Base-by-base conservation (phyloP, 2,113 vertebrate species). In the Blennius ocellaris region DNA sequence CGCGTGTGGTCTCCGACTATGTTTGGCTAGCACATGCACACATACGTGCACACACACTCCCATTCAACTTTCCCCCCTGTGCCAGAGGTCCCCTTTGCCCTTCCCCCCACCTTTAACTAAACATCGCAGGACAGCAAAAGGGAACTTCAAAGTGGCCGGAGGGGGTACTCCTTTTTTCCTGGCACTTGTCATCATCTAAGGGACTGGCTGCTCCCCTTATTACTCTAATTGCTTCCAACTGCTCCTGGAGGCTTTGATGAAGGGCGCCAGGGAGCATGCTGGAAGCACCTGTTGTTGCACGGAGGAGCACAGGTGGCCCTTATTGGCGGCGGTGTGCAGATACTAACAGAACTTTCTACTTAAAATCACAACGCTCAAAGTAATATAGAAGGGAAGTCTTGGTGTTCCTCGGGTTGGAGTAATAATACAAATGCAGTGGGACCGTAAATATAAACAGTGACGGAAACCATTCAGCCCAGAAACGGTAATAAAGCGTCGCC, bases 171-270 rank as follows among this genome's bases (percentile, higher is more conserved):
- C 81, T 89, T 91, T 89, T 90, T 92, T 90, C 92, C 90, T 93
- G 92, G 89, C 92, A 91, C 92, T 93, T 92, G 92, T 92, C 91
- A 93, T 91, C 90, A 94, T 93, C 90, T 91, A 85, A 92, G 90
- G 86, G 89, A 87, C 87, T 88, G 81, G 89, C 91, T 89, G 89
- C 89, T 91, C 87, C 86, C 87, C 90, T 93, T 92, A 90, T 93
- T 92, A 92, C 92, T 90, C 90, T 94, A 94, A 94, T 94, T 93
- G 92, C 92, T 94, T 91, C 93, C 93, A 94, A 92, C 91, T 93
- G 92, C 91, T 90, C 81, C 80, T 55, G 86, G 83, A 92, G 75
- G 89, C 93, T 94, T 94, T 93, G 93, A 94, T 92, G 92, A 89
- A 90, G 85, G 81, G 73, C 63, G 70, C 78, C 78, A 78, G 56